phyloP scores from a whole-genome alignment of 1,140 invertebrate species.

The Arctopsyche grandis region DNA sequence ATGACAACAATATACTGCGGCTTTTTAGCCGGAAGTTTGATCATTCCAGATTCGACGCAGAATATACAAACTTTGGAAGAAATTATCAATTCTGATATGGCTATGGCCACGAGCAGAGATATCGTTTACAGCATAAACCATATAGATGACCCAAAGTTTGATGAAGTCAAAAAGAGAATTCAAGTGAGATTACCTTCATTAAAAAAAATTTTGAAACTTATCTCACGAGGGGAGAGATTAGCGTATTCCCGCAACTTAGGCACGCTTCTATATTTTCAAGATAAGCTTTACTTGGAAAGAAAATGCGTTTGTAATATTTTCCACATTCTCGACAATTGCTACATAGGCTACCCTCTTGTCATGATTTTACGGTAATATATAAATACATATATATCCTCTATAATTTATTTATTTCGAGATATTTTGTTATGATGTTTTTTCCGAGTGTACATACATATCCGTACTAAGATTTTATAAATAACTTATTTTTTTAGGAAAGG shows the following conservation, averaged over 20 bases:
- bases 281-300: not conserved
- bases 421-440: too few species aligned
- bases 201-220: not conserved
- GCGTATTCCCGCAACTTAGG: not conserved
- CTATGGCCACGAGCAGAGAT: not conserved
- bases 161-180: not conserved
- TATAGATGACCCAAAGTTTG: not conserved
- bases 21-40: not conserved
- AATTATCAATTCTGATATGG: slow-evolving; percentile 2
- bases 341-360: not conserved
- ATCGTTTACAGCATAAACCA: not conserved
- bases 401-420: too few species aligned
- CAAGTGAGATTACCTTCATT: not conserved
- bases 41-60: not conserved
- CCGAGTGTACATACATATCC: too few species aligned
- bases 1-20: slow-evolving; percentile 19
- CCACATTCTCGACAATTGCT: not conserved
- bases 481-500: slow-evolving; percentile 17
- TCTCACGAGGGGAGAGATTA: not conserved
- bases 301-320: not conserved
- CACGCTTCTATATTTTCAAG: not conserved
- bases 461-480: too few species aligned
- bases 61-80: not conserved
- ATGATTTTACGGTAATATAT: not conserved
- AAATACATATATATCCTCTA: too few species aligned